These are phyloP conservation scores for Glossosoma conforme DNA, from an alignment of 1,140 invertebrate genomes.

Conservation along the genomic window DNA sequence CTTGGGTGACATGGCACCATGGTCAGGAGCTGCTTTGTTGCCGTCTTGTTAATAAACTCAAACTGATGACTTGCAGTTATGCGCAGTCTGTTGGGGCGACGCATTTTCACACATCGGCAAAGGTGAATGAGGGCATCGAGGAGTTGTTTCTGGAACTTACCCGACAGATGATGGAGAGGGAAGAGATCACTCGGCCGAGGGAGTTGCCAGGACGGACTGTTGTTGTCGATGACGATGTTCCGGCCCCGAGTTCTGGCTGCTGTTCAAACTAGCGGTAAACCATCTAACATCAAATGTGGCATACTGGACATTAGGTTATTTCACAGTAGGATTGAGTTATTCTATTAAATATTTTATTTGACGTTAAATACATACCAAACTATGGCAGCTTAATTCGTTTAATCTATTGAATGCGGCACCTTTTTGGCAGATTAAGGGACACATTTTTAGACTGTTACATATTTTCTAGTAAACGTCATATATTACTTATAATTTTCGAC, in stretches of 20 bases:
- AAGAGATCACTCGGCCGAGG: conserved; percentile 26
- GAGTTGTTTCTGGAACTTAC: conserved; percentile 89
- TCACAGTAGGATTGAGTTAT: no score
- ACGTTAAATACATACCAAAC: no score
- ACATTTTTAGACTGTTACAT: no score
- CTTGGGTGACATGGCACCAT: neutral
- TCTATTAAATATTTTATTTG: no score
- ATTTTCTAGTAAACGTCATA: no score
- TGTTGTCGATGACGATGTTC: conserved; percentile 42
- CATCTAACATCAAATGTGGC: no score
- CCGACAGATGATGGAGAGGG: conserved; percentile 45
- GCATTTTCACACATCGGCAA: conserved; percentile 94
- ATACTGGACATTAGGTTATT: no score
- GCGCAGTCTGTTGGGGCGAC: conserved; percentile 87
- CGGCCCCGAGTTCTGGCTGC: conserved; percentile 38
- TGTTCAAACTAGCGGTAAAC: no score
- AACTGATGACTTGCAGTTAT: conserved; percentile 79
- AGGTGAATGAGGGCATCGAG: conserved; percentile 87
- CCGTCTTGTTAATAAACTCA: neutral
- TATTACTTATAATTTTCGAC: no score
- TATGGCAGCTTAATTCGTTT: no score
- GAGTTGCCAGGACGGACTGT: conserved; percentile 35
- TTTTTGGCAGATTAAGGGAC: no score
- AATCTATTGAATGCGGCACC: no score
- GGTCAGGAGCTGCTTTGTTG: neutral